These are phyloP conservation scores for Myrmophylax atrothorax DNA, from an alignment of 2,113 vertebrate species.

Conservation along the genomic window DNA sequence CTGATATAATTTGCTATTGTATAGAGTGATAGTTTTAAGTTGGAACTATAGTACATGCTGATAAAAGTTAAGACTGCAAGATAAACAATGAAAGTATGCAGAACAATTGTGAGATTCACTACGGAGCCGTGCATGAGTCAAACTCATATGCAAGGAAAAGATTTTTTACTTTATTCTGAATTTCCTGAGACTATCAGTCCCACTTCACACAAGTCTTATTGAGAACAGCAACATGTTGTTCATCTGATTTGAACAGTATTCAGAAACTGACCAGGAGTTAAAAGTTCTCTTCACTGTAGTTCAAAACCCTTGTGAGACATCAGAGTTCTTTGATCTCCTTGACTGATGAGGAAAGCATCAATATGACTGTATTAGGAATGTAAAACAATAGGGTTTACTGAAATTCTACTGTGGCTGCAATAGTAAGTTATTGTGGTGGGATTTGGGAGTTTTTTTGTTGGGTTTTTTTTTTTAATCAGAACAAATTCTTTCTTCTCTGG, in stretches of 20 bases:
- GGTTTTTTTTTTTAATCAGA: not conserved
- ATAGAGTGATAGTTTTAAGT: not conserved
- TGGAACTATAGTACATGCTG: not conserved
- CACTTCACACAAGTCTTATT: not conserved
- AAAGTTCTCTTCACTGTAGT: conserved; percentile 24
- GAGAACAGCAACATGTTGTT: conserved; percentile 34
- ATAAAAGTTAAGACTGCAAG: not conserved
- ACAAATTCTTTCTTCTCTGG: not conserved
- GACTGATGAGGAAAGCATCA: conserved; percentile 4
- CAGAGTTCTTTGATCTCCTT: conserved; percentile 52
- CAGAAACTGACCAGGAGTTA: conserved; percentile 28
- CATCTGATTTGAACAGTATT: conserved; percentile 31
- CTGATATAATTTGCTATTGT: not conserved
- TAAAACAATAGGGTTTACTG: conserved; percentile 25
- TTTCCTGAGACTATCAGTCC: conserved; percentile 15
- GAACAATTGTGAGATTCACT: not conserved
- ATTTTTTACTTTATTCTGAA: not conserved
- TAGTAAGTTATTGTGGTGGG: not conserved
- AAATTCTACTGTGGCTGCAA: not conserved
- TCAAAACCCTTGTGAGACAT: conserved; percentile 48
- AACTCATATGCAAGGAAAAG: not conserved
- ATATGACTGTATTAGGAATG: not conserved
- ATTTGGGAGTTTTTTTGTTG: not conserved
- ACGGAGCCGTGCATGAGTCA: not conserved
- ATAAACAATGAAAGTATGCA: not conserved